Evolutionary conservation across 35 echinoderm and acorn worm species (phyloP).

Genomic region (Apostichopus californicus): DNA sequence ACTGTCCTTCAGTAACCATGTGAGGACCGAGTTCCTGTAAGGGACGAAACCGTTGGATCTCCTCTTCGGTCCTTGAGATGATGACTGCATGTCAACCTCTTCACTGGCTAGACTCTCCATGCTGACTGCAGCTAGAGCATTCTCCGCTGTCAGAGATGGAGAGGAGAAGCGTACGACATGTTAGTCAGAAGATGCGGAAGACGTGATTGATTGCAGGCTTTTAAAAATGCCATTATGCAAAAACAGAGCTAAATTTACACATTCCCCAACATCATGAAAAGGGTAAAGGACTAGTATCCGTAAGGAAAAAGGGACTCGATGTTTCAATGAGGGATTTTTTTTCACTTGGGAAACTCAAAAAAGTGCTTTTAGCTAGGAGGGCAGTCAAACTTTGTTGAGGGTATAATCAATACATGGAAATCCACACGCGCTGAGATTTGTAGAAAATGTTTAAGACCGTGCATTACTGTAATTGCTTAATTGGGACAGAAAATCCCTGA

Average conservation of each 20-base stretch:
- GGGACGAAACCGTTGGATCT: slow-evolving; percentile 74
- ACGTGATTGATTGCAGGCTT: not conserved
- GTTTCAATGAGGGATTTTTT: not conserved
- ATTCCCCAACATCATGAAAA: not conserved
- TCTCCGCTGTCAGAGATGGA: slow-evolving; percentile 59
- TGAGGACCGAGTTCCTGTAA: slow-evolving; percentile 94
- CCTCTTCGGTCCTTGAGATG: slow-evolving; percentile 46
- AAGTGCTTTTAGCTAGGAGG: not conserved
- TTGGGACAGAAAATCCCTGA: no score
- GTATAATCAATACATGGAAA: not conserved
- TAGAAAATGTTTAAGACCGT: no score
- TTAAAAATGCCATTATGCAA: not conserved
- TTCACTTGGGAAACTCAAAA: not conserved
- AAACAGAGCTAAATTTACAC: not conserved
- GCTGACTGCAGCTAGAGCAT: slow-evolving; percentile 75
- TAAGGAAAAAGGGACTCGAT: not conserved
- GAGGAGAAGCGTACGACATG: slow-evolving; percentile 29
- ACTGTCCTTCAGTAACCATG: slow-evolving; percentile 98
- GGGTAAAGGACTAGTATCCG: not conserved
- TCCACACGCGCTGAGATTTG: no score
- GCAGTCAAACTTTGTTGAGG: not conserved
- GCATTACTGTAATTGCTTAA: no score
- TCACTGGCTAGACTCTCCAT: slow-evolving; percentile 85
- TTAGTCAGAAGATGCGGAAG: not conserved
- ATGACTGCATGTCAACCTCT: slow-evolving; percentile 53